Conservation (phyloP, 2,113 vertebrate genomes). For the Eretmochelys imbricata region DNA sequence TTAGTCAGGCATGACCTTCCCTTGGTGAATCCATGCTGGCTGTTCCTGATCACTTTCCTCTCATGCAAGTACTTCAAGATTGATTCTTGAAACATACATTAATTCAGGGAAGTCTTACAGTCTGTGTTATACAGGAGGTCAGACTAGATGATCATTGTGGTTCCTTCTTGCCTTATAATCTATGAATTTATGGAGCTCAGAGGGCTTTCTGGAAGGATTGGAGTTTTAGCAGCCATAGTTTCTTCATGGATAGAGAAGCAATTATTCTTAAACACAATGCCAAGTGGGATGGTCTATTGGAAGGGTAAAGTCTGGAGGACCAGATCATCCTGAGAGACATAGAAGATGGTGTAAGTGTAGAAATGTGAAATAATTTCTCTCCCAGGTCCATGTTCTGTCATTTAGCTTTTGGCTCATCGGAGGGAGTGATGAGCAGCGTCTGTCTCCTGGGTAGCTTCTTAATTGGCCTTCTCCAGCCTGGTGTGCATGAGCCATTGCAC, state of each 20-base stretch:
- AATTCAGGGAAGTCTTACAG: neutral
- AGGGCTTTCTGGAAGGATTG: neutral
- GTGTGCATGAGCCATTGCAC: neutral
- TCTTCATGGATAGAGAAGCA: neutral
- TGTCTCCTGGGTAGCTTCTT: neutral
- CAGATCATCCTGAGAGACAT: neutral
- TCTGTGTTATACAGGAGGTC: neutral
- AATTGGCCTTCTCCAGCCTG: neutral
- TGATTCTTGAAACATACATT: too few relatives aligned
- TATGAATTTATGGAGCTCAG: neutral
- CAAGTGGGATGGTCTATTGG: neutral
- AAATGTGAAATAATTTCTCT: fast-evolving
- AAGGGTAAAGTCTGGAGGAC: neutral
- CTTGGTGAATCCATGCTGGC: too few relatives aligned
- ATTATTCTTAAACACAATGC: neutral
- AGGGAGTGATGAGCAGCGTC: neutral
- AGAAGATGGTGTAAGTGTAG: neutral
- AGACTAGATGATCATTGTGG: neutral
- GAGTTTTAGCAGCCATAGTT: neutral
- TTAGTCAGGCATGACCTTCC: too few relatives aligned
- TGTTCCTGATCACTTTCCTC: too few relatives aligned
- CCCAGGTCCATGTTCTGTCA: fast-evolving
- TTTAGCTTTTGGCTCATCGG: neutral
- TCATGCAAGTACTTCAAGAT: too few relatives aligned
- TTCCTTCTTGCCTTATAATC: too few relatives aligned